Evolutionary conservation across 53 echinoderm and acorn worm species (phyloP).

Genomic region (Holothuria leucospilota): DNA sequence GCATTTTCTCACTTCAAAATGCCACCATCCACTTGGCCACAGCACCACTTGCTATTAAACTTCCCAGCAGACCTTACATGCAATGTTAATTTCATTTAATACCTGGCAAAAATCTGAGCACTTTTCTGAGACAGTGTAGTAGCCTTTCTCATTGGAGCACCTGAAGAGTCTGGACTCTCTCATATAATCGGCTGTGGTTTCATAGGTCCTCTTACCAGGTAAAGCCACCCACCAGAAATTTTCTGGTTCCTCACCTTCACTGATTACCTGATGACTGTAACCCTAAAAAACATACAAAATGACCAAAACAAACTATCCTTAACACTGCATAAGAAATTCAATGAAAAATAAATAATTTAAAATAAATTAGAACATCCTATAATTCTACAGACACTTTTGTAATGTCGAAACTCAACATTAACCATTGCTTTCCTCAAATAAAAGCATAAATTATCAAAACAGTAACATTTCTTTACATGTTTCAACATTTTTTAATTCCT

Average conservation of each 20-base stretch:
- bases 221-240: slow-evolving; percentile 99
- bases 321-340: neutral
- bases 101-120: slow-evolving; percentile 99
- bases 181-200: slow-evolving; percentile 90
- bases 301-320: neutral
- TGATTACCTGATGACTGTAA: slow-evolving; percentile 92
- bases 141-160: slow-evolving; percentile 99
- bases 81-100: neutral
- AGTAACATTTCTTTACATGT: no score
- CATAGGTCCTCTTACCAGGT: slow-evolving; percentile 82
- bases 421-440: no score
- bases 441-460: no score
- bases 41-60: no score
- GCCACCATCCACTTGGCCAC: no score
- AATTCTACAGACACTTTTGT: no score
- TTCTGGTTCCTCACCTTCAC: slow-evolving; percentile 94
- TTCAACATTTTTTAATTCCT: no score
- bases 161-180: slow-evolving; percentile 84
- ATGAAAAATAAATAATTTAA: no score
- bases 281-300: slow-evolving; percentile 56
- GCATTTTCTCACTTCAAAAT: no score
- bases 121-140: slow-evolving; percentile 99
- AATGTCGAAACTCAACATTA: no score
- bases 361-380: no score
- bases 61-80: no score